Evolutionary conservation across 1,140 invertebrate genomes (phyloP).

Genomic region (Philopotamus ludificatus): DNA sequence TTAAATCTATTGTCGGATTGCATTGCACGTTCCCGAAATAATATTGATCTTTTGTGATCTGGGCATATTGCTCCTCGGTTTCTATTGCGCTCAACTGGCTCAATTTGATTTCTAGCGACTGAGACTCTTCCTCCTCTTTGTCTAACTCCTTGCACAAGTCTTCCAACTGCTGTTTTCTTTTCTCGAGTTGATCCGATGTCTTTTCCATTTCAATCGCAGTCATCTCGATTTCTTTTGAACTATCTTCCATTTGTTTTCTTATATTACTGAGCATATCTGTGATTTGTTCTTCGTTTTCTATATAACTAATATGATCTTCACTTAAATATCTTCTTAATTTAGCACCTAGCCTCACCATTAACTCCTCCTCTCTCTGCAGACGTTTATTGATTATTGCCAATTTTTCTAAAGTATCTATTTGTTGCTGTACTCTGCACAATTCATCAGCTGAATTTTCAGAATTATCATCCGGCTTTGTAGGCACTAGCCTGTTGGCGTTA

Average conservation of each 20-base stretch:
- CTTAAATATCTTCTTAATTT: slow-evolving; percentile 66
- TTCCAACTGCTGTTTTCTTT: slow-evolving; percentile 62
- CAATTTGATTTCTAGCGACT: slow-evolving; percentile 49
- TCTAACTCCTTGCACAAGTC: slow-evolving; percentile 65
- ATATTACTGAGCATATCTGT: slow-evolving; percentile 54
- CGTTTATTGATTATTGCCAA: slow-evolving; percentile 70
- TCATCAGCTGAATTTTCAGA: slow-evolving; percentile 55
- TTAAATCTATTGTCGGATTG: slow-evolving; percentile 36
- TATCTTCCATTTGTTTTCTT: slow-evolving; percentile 45
- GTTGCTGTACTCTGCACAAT: slow-evolving; percentile 57
- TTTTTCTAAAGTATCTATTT: slow-evolving; percentile 68
- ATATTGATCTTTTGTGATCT: slow-evolving; percentile 20
- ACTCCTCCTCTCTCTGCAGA: slow-evolving; percentile 68
- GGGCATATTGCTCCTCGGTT: slow-evolving; percentile 13
- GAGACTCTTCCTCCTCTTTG: slow-evolving; percentile 60
- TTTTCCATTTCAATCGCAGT: slow-evolving; percentile 66
- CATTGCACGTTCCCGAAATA: slow-evolving; percentile 25
- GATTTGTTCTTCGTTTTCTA: slow-evolving; percentile 54
- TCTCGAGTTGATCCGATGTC: slow-evolving; percentile 63
- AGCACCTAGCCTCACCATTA: slow-evolving; percentile 62
- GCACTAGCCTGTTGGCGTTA: slow-evolving; percentile 54
- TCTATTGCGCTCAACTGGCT: slow-evolving; percentile 44
- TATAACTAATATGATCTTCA: slow-evolving; percentile 58
- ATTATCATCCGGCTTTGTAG: slow-evolving; percentile 56
- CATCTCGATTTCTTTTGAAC: slow-evolving; percentile 55